Conservation (phyloP, 30 jellyfish, hydroid and myxozoan species). For the Cassiopea andromeda region DNA sequence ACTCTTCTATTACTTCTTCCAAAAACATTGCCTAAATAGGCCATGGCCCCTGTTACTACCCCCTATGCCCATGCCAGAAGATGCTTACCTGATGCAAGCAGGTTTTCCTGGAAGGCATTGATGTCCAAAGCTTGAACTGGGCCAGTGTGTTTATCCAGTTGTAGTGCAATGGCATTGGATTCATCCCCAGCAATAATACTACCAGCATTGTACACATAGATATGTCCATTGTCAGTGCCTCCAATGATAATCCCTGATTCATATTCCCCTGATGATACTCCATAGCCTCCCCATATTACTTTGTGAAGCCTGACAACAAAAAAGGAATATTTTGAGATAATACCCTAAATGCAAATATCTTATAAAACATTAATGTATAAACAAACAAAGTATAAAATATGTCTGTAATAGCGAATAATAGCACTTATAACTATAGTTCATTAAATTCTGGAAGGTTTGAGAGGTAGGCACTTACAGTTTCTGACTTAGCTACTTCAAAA, state of each 20-base stretch:
- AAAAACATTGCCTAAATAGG: slow-evolving; percentile 23
- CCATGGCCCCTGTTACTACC: not conserved
- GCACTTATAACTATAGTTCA: too few species aligned
- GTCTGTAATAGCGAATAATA: too few species aligned
- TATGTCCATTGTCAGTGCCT: slow-evolving; percentile 96
- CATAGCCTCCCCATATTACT: slow-evolving; percentile 87
- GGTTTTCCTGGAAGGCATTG: slow-evolving; percentile 76
- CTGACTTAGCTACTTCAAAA: too few species aligned
- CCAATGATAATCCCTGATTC: slow-evolving; percentile 81
- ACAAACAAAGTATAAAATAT: too few species aligned
- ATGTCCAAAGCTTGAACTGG: slow-evolving; percentile 92
- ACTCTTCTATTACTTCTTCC: too few species aligned
- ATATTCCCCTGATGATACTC: slow-evolving; percentile 59
- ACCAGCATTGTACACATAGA: slow-evolving; percentile 86
- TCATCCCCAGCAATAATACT: slow-evolving; percentile 76
- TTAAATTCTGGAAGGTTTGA: too few species aligned
- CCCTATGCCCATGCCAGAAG: not conserved
- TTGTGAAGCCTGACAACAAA: slow-evolving; percentile 75
- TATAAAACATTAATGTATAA: too few species aligned
- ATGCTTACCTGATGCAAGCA: slow-evolving; percentile 80
- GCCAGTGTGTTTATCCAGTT: slow-evolving; percentile 83
- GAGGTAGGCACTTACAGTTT: too few species aligned
- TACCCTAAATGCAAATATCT: too few species aligned
- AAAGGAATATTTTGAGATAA: too few species aligned
- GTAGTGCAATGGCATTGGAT: slow-evolving; percentile 43